Conservation (phyloP, 2,888 invertebrate genomes). For the Eilema griseolum region DNA sequence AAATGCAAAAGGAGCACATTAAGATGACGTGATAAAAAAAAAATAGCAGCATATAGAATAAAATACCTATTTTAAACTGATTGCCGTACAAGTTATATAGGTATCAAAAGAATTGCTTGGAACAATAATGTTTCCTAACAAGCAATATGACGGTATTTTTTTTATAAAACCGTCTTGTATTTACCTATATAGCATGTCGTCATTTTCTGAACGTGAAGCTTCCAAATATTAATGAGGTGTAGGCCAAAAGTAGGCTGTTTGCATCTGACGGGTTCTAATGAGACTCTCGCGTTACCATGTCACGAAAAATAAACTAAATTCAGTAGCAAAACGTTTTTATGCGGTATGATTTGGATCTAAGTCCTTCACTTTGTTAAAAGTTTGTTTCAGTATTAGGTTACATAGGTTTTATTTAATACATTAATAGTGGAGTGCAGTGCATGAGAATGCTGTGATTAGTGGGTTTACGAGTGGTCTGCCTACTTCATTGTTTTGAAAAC, state of each 20-base stretch:
- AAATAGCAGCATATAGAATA: no score
- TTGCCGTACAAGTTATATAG: no score
- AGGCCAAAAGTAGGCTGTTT: constrained; percentile 48
- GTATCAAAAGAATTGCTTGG: not conserved
- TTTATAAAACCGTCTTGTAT: constrained; percentile 22
- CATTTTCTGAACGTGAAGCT: constrained; percentile 42
- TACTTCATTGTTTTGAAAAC: no score
- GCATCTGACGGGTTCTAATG: constrained; percentile 48
- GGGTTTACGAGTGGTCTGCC: no score
- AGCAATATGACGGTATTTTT: constrained; percentile 26
- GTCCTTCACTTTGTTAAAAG: no score
- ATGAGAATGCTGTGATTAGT: no score
- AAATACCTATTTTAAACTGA: no score
- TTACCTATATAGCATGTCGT: constrained; percentile 27
- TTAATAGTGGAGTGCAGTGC: no score
- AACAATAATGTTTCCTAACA: constrained; percentile 11
- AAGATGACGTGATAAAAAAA: no score
- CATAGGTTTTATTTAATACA: no score
- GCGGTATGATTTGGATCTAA: not conserved
- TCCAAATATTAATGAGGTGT: constrained; percentile 54
- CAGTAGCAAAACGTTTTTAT: not conserved
- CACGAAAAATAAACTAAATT: constrained; percentile 29
- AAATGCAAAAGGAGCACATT: no score
- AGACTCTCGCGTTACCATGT: constrained; percentile 33
- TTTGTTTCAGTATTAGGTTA: no score